Base-by-base conservation (phyloP, 2,113 vertebrate genomes). In the Seriola quinqueradiata region DNA sequence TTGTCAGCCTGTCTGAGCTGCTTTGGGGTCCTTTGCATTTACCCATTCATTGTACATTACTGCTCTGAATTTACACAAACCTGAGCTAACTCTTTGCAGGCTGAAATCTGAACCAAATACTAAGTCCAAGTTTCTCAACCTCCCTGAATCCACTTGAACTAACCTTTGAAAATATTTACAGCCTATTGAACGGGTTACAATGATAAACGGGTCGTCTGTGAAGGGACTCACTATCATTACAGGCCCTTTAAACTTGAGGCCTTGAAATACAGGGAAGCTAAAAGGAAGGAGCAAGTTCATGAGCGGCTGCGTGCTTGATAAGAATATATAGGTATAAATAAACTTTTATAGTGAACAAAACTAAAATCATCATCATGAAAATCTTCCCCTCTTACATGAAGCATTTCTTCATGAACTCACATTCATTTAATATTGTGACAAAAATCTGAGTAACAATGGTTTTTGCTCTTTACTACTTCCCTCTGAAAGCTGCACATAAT, bases 141-240 rank as follows among this genome's bases (percentile, higher is more conserved):
- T 65, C 70, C 74, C 50, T 77, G 75, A 85, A 90, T 85, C 84
- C 82, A 86, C 76, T 88, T 79, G 72, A 88, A 87, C 88, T 90
- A 93, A 91, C 90, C 93, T 94, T 94, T 93, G 90, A 81, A 90
- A 92, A 91, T 84, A 93, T 94, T 93, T 93, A 94, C 90, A 86
- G 85, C 89, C 88, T 54, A 70, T 77, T 90, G 88, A 92, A 89
- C 55, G 2, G 70, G 48, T 60, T 23, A 10, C 86, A 84, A 57
- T 91, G 86, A 93, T 92, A 88, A 92, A 94, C 46, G 23, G 81
- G 32, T 65, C 58, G 81, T 82, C 88, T 90, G 85, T 91, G 85
- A 83, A 72, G 79, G 72, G 70, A 77, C 80, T 89, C 64, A 87
- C 86, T 89, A 82, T 82, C 12, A 5, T 12, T 40, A 54, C 77